Base-by-base conservation (phyloP, 2,113 vertebrate genomes). In the Periophthalmus modestus region DNA sequence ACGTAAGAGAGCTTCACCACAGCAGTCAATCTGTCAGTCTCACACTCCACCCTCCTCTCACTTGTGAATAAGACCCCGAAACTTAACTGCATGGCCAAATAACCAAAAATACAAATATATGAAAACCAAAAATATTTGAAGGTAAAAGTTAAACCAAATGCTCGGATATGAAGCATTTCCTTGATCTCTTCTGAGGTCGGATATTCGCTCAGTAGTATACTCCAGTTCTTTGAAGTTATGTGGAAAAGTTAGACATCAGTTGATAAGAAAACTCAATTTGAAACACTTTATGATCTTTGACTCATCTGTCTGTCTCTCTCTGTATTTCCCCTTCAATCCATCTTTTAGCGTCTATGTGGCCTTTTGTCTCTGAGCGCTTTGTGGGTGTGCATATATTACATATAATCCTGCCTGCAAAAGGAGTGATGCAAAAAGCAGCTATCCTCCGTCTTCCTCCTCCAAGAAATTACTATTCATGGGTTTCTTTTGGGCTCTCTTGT, bases 331-430 rank as follows among this genome's bases (percentile, higher is more conserved):
- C 69, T 50, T 87, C 74, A 39, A 70, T 81, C 50, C 59, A 28
- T 72, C 69, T 83, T 73, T 74, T 68, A 33, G 57, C 77, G 72
- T 85, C 23, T 68, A 66, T 80, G 75, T 73, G 72, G 80, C 86
- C 82, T 88, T 85, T 85, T 82, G 84, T 85, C 83, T 85, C 80
- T 23, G 69, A 85, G 79, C 77, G 23, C 84, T 79, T 79, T 85
- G 87, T 87, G 89, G 89, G 84, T 79, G 83, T 89, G 84, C 87
- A 90, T 88, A 86, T 50, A 89, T 89, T 87, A 82, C 68, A 58
- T 72, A 39, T 85, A 87, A 77, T 89, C 83, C 82, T 84, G 74
- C 72, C 68, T 78, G 80, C 79, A 83, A 75, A 78, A 39, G 66
- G 61, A 81, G 52, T 13, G 46, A 85, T 84, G 71, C 77, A 78